Base-by-base conservation (phyloP, 2,113 vertebrate genomes). In the Chaetops frenatus region DNA sequence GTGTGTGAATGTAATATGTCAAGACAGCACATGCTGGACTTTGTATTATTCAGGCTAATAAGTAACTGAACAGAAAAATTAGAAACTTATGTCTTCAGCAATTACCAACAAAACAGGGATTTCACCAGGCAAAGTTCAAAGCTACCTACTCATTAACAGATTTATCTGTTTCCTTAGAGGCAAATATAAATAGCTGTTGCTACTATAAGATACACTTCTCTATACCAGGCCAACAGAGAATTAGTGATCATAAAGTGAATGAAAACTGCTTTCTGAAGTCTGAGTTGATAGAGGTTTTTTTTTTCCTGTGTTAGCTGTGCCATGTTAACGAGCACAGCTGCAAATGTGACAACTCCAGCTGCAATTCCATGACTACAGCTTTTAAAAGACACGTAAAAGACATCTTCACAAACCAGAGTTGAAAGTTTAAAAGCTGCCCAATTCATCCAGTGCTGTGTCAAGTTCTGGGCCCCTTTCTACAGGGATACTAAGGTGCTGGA, bases 31-130 rank as follows among this genome's bases (percentile, higher is more conserved):
- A 31, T 0, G 3, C 9, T 91, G 81, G 65, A 91, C 87, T 96
- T 91, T 16, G 35, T 20, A 54, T 38, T 62, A 66, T 15, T 60
- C 38, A 47, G 57, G 36, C 25, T 95, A 92, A 84, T 96, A 64
- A 74, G 61, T 92, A 95, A 96, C 83, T 13, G 21, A 72, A 21
- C 27, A 77, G 53, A 92, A 93, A 82, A 58, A 33, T 24, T 44
- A 15, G 4, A 45, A 83, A 65, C 22, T 56, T 81, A 27, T 51
- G 33, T 81, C 61, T 86, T 57, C 23, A 38, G 35, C 40, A 64
- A n/a, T 38, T 36, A 38, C 47, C 74, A 84, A n/a, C 29, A 48
- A 70, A 60, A 81, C 1, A 0, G 3, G 8, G 54, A 60, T 81
- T 86, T 66, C 47, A 78, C 23, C 7, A 91, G 56, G 45, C 42